phyloP scores from a whole-genome alignment of 2,113 vertebrate species.

The Dryoscopus gambensis region DNA sequence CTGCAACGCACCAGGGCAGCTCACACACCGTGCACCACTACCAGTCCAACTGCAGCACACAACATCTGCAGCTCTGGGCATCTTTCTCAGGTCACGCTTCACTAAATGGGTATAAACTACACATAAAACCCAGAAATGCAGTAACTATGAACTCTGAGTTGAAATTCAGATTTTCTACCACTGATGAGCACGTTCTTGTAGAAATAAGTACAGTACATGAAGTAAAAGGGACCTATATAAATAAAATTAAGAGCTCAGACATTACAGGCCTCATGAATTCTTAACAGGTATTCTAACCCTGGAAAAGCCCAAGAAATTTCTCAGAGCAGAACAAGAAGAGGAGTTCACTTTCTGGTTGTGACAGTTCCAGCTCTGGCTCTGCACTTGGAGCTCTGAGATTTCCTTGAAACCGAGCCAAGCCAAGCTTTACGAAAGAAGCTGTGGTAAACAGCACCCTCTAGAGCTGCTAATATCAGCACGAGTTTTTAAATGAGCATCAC shows the following conservation, averaged over 20 bases:
- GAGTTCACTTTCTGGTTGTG: background rate
- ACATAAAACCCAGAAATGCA: background rate
- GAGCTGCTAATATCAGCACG: background rate
- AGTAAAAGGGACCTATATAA: background rate
- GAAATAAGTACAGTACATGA: background rate
- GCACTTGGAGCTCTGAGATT: background rate
- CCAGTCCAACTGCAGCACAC: accelerated
- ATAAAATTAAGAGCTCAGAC: background rate
- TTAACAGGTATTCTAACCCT: background rate
- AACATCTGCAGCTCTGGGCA: background rate
- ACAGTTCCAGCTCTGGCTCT: background rate
- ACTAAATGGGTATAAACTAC: accelerated
- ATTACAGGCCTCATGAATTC: background rate
- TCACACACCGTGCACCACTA: accelerated
- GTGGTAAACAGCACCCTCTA: background rate
- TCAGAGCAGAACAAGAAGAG: background rate
- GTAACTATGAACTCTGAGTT: background rate
- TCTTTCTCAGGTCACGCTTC: background rate
- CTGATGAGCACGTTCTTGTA: background rate
- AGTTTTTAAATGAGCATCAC: accelerated
- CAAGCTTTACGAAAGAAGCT: background rate
- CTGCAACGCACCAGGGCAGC: slow-evolving; percentile 51
- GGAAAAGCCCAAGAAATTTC: background rate
- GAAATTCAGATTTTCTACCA: background rate
- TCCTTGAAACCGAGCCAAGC: background rate